Base-by-base conservation (phyloP, 1,140 invertebrate species). In the Aphis gossypii region DNA sequence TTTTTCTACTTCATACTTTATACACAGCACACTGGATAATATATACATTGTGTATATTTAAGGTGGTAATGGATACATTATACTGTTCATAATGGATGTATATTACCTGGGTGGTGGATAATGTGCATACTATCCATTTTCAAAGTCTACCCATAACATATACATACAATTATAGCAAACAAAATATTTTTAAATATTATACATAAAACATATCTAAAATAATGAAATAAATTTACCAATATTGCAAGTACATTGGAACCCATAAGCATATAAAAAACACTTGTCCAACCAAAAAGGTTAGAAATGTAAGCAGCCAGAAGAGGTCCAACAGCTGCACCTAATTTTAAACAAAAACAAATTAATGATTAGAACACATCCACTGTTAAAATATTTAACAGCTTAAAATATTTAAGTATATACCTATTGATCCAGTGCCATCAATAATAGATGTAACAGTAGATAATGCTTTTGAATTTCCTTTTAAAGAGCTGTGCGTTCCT, bases 401-500 rank as follows among this genome's bases (percentile, higher is more conserved):
- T 18, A n/a, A n/a, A 60, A 25, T 82, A 84, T 89, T 68, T 1
- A 21, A 21, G 44, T 48, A 60, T 95, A 95, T 94, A 97, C 97
- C 97, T 93, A 99, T 97, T 90, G 98, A 99, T 1, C 98, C 98
- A 11, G 98, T 99, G 60, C 99, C 99, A 96, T 99, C 99, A 93
- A 99, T 99, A 94, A 99, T 99, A 21, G 99, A 98, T 25, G 99
- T 98, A 1, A 99, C 99, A 2, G 99, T 99, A 7, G 99, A 98
- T 86, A 99, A 95, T 23, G 99, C 99, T 95, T 97, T 98, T 0
- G 98, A 96, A 96, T 98, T 98, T 1, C 97, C 97, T 92, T 97
- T 96, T 82, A 99, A 96, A 94, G 97, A 97, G 93, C 97, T 96
- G 96, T 99, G 98, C 2, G 98, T 98, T 94, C 98, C 99, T 3